phyloP scores from a whole-genome alignment of 2,888 invertebrate genomes.

The Drosophila anomelani region DNA sequence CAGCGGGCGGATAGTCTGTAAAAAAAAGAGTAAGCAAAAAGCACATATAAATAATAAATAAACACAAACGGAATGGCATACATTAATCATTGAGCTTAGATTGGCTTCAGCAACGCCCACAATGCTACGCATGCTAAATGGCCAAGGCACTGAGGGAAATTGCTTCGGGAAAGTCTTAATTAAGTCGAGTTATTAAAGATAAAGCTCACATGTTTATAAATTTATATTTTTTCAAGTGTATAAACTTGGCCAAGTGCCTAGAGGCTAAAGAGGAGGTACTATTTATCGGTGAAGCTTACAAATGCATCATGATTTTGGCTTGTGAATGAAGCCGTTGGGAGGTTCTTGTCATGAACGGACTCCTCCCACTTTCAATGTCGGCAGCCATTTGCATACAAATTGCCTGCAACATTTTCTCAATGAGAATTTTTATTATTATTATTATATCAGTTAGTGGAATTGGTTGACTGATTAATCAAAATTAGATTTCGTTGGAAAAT shows the following conservation, averaged over 20 bases:
- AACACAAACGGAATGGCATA: slow-evolving; percentile 26
- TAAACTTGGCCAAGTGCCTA: slow-evolving; percentile 67
- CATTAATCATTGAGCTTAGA: slow-evolving; percentile 53
- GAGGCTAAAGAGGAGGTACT: slow-evolving; percentile 14
- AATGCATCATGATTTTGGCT: slow-evolving; percentile 28
- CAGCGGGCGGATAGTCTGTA: slow-evolving; percentile 75
- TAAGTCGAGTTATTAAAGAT: neutral
- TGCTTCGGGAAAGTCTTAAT: neutral
- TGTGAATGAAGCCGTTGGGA: slow-evolving; percentile 40
- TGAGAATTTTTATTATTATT: slow-evolving; percentile 35
- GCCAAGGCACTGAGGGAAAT: slow-evolving; percentile 16
- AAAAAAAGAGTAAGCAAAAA: slow-evolving; percentile 32
- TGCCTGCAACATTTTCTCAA: slow-evolving; percentile 42
- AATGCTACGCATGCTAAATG: slow-evolving; percentile 40
- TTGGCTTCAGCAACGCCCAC: slow-evolving; percentile 52
- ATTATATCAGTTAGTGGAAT: slow-evolving; percentile 5
- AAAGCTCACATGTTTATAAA: neutral
- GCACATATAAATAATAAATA: slow-evolving; percentile 46
- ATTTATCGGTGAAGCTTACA: slow-evolving; percentile 2
- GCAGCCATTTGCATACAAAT: slow-evolving; percentile 56
- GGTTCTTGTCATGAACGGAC: slow-evolving; percentile 71
- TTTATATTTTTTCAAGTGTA: slow-evolving; percentile 1
- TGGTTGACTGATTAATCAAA: slow-evolving; percentile 22
- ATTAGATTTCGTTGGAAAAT: slow-evolving; percentile 27
- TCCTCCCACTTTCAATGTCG: slow-evolving; percentile 60